These are phyloP conservation scores for Pygoscelis adeliae DNA, from an alignment of 2,113 vertebrate genomes.

Conservation along the genomic window DNA sequence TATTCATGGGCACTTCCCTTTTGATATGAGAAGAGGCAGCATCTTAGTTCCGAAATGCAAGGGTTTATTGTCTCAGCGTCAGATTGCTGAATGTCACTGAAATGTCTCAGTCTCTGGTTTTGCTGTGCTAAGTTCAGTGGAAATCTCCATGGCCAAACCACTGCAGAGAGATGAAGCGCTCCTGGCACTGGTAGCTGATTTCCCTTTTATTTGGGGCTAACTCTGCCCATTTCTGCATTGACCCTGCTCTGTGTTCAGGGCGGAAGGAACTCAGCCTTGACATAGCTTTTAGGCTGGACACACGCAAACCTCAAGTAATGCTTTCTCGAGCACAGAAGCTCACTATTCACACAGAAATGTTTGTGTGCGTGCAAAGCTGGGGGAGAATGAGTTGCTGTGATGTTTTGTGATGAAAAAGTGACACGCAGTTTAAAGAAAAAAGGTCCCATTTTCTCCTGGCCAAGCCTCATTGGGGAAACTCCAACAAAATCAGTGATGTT, in stretches of 20 bases:
- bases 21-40: background rate
- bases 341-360: background rate
- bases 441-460: constrained; percentile 21
- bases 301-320: background rate
- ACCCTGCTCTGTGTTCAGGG: background rate
- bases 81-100: background rate
- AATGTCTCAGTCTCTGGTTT: background rate
- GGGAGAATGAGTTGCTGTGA: background rate
- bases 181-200: background rate
- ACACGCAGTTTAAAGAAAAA: background rate
- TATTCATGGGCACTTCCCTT: background rate
- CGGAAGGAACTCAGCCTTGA: background rate
- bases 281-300: background rate
- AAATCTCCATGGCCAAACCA: background rate
- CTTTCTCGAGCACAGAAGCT: background rate
- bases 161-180: background rate
- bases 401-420: background rate
- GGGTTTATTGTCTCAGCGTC: background rate
- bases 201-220: background rate
- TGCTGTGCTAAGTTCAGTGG: background rate
- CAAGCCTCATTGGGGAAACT: constrained; percentile 2
- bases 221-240: background rate
- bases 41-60: background rate
- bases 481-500: constrained; percentile 47
- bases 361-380: background rate